Percentiles rank a stretch among this genome's conserved stretches.
Conservation (phyloP, 2,113 vertebrate genomes). For the Mustelus asterias region DNA sequence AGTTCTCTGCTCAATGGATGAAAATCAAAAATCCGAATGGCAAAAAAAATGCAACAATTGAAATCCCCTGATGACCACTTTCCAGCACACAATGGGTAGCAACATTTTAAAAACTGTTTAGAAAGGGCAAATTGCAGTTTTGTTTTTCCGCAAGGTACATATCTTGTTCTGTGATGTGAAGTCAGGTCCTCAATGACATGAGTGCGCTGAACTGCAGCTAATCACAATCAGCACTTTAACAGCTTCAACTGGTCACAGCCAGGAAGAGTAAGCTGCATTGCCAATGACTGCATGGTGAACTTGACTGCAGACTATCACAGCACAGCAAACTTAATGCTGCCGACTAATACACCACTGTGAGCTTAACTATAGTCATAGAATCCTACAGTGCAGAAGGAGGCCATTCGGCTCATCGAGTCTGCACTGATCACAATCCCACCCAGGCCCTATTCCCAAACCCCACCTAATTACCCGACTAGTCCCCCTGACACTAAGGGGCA, state of each 20-base stretch:
- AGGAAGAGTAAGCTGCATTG: background rate
- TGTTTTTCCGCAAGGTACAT: background rate
- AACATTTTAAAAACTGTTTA: background rate
- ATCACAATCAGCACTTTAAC: background rate
- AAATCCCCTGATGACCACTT: background rate
- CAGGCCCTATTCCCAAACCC: too few relatives aligned
- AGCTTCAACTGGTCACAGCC: background rate
- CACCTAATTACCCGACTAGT: too few relatives aligned
- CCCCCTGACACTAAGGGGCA: too few relatives aligned
- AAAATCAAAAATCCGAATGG: background rate
- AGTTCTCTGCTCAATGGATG: background rate
- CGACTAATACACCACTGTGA: background rate
- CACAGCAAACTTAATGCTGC: background rate
- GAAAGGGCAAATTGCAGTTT: background rate
- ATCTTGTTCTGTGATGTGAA: background rate
- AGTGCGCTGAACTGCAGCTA: background rate
- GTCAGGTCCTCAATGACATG: background rate
- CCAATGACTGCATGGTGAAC: background rate
- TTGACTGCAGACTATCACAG: background rate
- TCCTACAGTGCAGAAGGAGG: too few relatives aligned
- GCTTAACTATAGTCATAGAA: background rate
- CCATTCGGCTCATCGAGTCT: too few relatives aligned
- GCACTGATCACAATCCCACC: too few relatives aligned
- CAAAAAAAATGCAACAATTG: background rate
- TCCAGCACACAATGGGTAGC: background rate